Evolutionary conservation across 2,113 vertebrate genomes (phyloP).

Genomic region (Pampusana beccarii): DNA sequence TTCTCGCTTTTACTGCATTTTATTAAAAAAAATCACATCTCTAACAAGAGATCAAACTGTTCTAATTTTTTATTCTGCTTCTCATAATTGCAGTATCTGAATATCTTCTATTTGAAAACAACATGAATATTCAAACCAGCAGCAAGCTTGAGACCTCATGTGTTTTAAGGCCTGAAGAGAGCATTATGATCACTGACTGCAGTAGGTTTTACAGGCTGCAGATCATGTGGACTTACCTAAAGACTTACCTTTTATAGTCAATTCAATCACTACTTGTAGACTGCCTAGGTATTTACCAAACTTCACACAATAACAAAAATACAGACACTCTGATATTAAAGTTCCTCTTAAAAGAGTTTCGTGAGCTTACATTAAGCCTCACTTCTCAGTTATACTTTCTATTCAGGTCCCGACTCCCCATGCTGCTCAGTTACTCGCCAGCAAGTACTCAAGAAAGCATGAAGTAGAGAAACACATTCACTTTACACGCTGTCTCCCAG

Average conservation of each 20-base stretch:
- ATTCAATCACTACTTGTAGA: neutral
- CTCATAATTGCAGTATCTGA: neutral
- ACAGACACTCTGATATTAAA: neutral
- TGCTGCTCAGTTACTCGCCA: neutral
- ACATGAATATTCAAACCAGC: neutral
- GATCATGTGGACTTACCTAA: neutral
- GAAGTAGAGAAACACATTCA: neutral
- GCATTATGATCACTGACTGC: neutral
- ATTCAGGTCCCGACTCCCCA: accelerated
- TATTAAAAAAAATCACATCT: neutral
- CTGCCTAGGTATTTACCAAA: neutral
- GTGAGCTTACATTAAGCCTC: neutral
- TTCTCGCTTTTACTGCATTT: neutral
- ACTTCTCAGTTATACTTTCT: neutral
- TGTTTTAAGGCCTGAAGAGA: neutral
- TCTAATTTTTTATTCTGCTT: neutral
- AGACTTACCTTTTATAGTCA: neutral
- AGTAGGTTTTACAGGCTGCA: neutral
- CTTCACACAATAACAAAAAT: neutral
- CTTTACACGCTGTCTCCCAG: neutral
- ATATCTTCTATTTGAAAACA: neutral
- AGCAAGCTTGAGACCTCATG: neutral
- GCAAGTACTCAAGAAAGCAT: neutral
- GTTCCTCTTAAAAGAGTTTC: neutral
- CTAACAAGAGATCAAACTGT: neutral